Evolutionary conservation across 92 coral and sea anemone genomes (phyloP).

Genomic region (Palythoa heliodiscus): DNA sequence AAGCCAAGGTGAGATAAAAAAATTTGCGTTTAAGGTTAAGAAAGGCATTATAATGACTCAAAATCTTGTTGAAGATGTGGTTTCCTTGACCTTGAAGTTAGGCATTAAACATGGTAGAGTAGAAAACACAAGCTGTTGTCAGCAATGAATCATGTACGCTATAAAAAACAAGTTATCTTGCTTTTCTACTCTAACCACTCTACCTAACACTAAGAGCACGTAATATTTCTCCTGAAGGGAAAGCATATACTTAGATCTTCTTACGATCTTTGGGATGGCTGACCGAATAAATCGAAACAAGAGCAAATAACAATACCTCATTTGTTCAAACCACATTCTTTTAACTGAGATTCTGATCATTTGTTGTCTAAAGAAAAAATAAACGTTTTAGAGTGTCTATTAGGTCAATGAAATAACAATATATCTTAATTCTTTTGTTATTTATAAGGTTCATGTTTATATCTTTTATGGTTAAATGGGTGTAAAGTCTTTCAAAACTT

Average conservation of each 20-base stretch:
- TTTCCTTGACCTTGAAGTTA: neutral
- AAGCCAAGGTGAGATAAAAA: conserved; percentile 17
- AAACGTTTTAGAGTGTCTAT: neutral
- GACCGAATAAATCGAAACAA: neutral
- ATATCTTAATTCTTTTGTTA: neutral
- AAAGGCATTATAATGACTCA: neutral
- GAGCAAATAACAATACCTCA: neutral
- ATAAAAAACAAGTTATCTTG: neutral
- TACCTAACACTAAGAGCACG: neutral
- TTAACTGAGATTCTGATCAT: neutral
- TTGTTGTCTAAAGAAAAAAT: neutral
- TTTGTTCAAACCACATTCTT: no score
- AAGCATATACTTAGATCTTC: neutral
- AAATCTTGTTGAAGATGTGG: neutral
- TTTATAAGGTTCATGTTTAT: neutral
- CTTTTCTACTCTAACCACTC: conserved; percentile 15
- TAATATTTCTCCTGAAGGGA: neutral
- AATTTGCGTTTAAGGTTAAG: neutral
- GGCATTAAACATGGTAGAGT: neutral
- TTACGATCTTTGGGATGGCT: neutral
- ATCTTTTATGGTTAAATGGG: neutral
- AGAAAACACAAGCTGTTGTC: neutral
- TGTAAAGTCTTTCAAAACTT: neutral
- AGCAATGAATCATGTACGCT: no score
- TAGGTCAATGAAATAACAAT: neutral